phyloP scores from a whole-genome alignment of 2,888 invertebrate species.

The Andrena marginata region DNA sequence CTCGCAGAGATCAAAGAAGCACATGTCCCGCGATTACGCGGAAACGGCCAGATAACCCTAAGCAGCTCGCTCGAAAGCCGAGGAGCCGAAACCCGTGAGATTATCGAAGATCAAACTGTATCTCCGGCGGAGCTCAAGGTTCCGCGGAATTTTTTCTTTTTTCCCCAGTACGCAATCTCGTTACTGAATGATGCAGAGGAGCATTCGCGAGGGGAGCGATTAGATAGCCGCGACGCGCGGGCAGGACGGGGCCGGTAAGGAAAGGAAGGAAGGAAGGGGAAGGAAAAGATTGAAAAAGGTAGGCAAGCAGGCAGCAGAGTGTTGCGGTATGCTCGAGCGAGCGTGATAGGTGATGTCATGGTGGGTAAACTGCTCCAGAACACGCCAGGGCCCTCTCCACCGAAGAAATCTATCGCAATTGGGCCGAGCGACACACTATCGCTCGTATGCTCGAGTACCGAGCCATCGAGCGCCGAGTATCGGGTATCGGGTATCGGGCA shows the following conservation, averaged over 20 bases:
- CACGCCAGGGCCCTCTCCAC: constrained; percentile 32
- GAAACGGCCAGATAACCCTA: too few species aligned
- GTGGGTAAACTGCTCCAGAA: constrained; percentile 50
- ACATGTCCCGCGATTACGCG: too few species aligned
- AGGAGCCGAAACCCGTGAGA: too few species aligned
- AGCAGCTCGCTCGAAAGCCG: too few species aligned
- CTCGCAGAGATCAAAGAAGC: too few species aligned
- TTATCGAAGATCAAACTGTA: too few species aligned
- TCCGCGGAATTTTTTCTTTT: neutral
- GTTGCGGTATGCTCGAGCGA: constrained; percentile 61
- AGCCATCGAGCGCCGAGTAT: constrained; percentile 13
- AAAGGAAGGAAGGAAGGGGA: neutral
- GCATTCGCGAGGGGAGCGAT: constrained; percentile 5
- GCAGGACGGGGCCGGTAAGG: neutral
- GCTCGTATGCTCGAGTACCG: constrained; percentile 1
- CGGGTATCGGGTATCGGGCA: constrained; percentile 34
- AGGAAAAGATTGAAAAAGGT: constrained; percentile 43
- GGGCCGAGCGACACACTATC: constrained; percentile 28
- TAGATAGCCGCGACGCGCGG: constrained; percentile 9
- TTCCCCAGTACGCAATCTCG: neutral
- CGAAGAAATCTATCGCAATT: constrained; percentile 36
- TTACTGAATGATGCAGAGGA: neutral
- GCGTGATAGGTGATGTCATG: constrained; percentile 63
- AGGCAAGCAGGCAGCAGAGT: constrained; percentile 50
- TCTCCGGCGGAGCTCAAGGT: neutral